Evolutionary conservation across 2,113 vertebrate species (phyloP), one percentile per base, ranked within the genome.

Genomic region (Tonatia bakeri): DNA sequence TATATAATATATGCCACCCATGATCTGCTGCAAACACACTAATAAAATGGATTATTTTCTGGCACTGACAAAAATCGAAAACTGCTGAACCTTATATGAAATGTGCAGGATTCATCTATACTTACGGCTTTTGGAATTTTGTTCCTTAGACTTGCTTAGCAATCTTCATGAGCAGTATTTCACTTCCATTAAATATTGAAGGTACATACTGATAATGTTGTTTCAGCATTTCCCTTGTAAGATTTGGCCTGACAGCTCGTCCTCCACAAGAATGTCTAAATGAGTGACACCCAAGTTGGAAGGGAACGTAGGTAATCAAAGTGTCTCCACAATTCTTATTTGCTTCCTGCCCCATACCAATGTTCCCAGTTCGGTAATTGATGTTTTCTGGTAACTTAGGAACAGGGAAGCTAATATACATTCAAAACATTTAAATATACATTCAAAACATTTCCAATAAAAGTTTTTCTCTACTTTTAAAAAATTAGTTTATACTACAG

Each of bases 381-480:
- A 88, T 95, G 94, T 47, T 95, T 90, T 97, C 93, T 97, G 81
- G 81, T 79, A 95, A 97, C 94, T 94, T 67, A 96, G 97, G 91
- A 95, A 38, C 65, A 91, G 38, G 12, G 76, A 64, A 97, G 50
- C 31, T 89, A 96, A 95, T 96, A 86, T 94, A 95, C 50, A 98
- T 98, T 97, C 92, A 88, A 86, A 96, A 91, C 95, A 97, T 98
- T 98, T 98, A n/a, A n/a, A n/a, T n/a, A 90, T 95, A 72, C 97
- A 98, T 98, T 97, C 92, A 88, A 86, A 96, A 91, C 95, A 97
- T 98, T 98, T 98, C 97, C 98, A 98, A 97, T 98, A 98, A 98
- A 97, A 93, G 95, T 98, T 98, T 98, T 98, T 98, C 97, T 7
- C 95, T 98, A 98, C 98, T 96, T 96, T 94, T 95, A 64, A 64